phyloP scores from a whole-genome alignment of 2,113 vertebrate genomes.

The Parotia lawesii region DNA sequence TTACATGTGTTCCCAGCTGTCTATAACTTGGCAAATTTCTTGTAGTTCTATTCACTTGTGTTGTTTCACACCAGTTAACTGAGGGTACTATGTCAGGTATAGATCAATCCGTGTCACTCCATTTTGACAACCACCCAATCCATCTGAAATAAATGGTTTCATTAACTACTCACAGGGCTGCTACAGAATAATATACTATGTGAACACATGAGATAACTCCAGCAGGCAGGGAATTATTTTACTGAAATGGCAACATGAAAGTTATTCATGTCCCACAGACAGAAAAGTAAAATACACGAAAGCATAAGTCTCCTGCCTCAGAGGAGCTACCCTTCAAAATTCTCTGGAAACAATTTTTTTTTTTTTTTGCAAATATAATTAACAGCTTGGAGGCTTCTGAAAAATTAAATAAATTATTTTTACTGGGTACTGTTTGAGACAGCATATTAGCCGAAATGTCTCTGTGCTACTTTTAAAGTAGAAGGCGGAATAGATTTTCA shows the following conservation, averaged over 20 bases:
- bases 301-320: background rate
- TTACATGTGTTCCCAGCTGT: slow-evolving; percentile 17
- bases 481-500: background rate
- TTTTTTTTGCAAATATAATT: background rate
- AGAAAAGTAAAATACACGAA: slow-evolving; percentile 13
- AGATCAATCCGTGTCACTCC: background rate
- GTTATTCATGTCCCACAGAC: slow-evolving; percentile 44
- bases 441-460: background rate
- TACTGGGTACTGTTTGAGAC: background rate
- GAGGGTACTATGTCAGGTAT: slow-evolving; percentile 6
- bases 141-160: slow-evolving; percentile 28
- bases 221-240: slow-evolving; percentile 29
- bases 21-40: slow-evolving; percentile 20
- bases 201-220: background rate
- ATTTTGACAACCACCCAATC: slow-evolving; percentile 35
- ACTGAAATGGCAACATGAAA: slow-evolving; percentile 42
- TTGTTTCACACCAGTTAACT: slow-evolving; percentile 54
- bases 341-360: background rate
- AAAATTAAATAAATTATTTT: background rate
- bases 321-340: background rate
- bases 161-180: slow-evolving; percentile 34
- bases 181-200: background rate
- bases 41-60: background rate
- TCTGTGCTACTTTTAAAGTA: background rate
- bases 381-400: background rate